These are phyloP conservation scores for Peromyscus maniculatus DNA, from an alignment of 2,113 vertebrate species.

Conservation along the genomic window DNA sequence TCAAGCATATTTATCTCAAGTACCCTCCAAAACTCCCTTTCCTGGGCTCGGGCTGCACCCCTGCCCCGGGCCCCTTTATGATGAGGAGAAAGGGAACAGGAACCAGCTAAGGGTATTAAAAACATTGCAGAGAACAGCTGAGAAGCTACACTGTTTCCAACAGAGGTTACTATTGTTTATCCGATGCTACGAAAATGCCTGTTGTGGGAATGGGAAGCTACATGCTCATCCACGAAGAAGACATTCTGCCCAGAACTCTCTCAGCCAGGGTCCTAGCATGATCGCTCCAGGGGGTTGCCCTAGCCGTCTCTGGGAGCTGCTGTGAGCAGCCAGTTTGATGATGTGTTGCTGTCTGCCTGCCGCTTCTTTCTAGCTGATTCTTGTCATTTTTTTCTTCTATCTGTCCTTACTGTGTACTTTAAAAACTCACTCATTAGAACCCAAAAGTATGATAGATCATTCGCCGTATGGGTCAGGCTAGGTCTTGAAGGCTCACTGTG, in stretches of 20 bases:
- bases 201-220: background rate
- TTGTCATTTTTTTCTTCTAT: background rate
- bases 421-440: background rate
- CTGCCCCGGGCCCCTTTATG: background rate
- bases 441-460: background rate
- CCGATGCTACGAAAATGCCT: background rate
- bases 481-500: background rate
- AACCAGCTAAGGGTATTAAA: background rate
- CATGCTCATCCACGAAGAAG: background rate
- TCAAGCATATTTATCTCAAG: background rate
- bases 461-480: background rate
- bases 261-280: background rate
- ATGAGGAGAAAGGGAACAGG: background rate
- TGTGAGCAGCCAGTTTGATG: background rate
- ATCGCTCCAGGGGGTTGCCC: background rate
- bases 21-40: background rate
- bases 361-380: background rate
- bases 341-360: background rate
- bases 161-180: background rate
- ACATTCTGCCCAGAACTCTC: background rate
- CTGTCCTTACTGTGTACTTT: background rate
- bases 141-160: background rate
- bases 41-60: background rate
- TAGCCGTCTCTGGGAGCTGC: background rate
- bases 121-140: background rate